phyloP scores from a whole-genome alignment of 2,113 vertebrate genomes.

The Aphyosemion australe region DNA sequence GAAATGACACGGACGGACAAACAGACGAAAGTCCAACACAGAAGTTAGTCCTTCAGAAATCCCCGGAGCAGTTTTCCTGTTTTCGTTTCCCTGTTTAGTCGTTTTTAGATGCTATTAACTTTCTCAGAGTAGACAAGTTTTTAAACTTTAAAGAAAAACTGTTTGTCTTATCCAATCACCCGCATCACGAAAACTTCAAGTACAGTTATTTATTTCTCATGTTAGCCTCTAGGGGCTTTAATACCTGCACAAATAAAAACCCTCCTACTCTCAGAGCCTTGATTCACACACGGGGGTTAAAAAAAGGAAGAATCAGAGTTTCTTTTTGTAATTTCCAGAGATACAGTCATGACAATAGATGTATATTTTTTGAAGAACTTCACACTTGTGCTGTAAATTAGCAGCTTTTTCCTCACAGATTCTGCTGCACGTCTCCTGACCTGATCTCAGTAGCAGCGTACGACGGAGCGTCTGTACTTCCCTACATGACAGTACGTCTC shows the following conservation, averaged over 20 bases:
- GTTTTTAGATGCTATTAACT: background rate
- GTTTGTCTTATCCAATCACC: background rate
- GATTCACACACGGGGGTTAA: background rate
- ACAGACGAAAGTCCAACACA: background rate
- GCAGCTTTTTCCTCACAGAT: slow-evolving; percentile 53
- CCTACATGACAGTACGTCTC: slow-evolving; percentile 17
- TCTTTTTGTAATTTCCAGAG: background rate
- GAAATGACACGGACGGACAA: background rate
- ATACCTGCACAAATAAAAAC: background rate
- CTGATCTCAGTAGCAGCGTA: slow-evolving; percentile 35
- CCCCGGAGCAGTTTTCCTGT: background rate
- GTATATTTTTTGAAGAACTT: slow-evolving; percentile 21
- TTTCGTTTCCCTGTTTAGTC: background rate
- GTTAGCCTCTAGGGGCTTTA: slow-evolving; percentile 3
- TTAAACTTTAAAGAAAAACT: slow-evolving; percentile 3
- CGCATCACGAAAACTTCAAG: background rate
- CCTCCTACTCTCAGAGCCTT: background rate
- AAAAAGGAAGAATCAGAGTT: background rate
- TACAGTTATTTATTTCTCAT: slow-evolving; percentile 2
- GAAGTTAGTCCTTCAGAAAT: background rate
- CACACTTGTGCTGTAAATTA: slow-evolving; percentile 25
- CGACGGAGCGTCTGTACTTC: slow-evolving; percentile 44
- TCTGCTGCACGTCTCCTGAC: slow-evolving; percentile 32
- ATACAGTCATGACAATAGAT: slow-evolving; percentile 5
- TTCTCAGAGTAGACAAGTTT: slow-evolving; percentile 1